Evolutionary conservation across 64 coral and sea anemone species (phyloP), one percentile per base, ranked within the genome.

Genomic region (Montipora efflorescens): DNA sequence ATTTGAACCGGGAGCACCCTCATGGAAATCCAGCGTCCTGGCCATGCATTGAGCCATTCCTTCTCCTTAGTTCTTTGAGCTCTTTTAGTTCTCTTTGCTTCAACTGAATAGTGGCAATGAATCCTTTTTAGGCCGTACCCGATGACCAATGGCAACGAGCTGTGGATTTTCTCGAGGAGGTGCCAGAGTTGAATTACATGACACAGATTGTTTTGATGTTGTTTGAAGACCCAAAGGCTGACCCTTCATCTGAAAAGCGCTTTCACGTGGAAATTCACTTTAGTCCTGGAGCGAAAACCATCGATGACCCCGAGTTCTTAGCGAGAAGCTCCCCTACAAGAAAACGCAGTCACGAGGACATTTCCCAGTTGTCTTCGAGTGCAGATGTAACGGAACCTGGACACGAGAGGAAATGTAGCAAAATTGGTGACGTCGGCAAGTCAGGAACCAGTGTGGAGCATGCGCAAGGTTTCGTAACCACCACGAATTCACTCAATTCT

Each of bases 181-280:
- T 99, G 0, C 95, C 98, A 1, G 98, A 99, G 79, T 72, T 99
- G 74, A 96, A 96, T 92, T 99, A 99, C 90, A 96, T 99, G 98
- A 99, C 98, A 5, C 98, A 99, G 49, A 94, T 99, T 69, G 95
- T 99, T 13, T 70, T 99, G 5, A 94, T 99, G 98, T 76, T 99
- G 22, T 99, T 96, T 52, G 98, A 99, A 67, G 98, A 99, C 64
- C 98, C 98, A 1, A 94, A 82, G 16, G 98, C 98, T 47, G 98
- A 99, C n/a, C 74, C 79, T 3, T 43, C 67, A 5, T 96, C 98
- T 3, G 92, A 94, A 19, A 93, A 94, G 11, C 94, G 98, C 28
- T 96, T 99, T 68, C 98, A 99, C 64, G 94, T 99, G 69, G 98
- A 99, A 20, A 67, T 99, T 47, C 92, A 99, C 83, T 99, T 99